Conservation (phyloP, 2,113 vertebrate genomes). For the Okapia johnstoni region DNA sequence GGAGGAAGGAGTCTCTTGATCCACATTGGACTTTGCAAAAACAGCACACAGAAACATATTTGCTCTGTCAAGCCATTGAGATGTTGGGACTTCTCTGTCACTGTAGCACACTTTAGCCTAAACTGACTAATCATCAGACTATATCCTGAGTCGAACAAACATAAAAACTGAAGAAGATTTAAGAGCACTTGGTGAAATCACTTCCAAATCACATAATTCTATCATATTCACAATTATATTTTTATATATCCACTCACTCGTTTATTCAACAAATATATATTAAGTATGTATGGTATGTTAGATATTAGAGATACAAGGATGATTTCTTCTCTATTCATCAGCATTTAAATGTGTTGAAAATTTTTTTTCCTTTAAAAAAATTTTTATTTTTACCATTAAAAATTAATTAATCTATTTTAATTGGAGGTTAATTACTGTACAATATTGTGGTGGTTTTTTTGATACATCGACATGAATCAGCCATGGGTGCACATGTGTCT, state of each 20-base stretch:
- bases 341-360: neutral
- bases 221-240: neutral
- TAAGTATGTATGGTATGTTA: neutral
- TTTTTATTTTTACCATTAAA: neutral
- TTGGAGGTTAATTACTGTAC: neutral
- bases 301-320: neutral
- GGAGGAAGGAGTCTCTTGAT: neutral
- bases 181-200: neutral
- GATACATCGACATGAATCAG: neutral
- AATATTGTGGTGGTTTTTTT: neutral
- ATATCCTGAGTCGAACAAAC: neutral
- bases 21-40: neutral
- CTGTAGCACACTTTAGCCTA: neutral
- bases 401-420: neutral
- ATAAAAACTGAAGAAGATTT: neutral
- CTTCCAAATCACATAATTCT: neutral
- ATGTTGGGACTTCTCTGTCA: neutral
- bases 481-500: neutral
- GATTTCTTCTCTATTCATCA: neutral
- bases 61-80: neutral
- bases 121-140: neutral
- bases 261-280: neutral
- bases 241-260: neutral
- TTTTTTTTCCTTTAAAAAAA: neutral
- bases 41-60: neutral